Conservation (phyloP, 1,140 invertebrate species). For the Bombus confusus region DNA sequence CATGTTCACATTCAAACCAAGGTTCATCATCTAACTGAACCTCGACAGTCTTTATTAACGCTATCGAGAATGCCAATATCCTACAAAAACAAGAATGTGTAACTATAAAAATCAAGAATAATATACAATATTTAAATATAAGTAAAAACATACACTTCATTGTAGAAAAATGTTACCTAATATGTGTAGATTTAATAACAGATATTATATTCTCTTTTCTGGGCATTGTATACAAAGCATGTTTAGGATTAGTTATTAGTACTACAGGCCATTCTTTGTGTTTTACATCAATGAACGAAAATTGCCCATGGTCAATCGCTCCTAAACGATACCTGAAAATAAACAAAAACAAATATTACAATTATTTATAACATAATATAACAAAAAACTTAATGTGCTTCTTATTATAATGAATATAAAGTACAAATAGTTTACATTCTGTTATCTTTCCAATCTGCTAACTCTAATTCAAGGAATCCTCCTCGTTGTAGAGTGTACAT, state of each 20-base stretch:
- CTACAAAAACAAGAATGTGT: conserved; percentile 77
- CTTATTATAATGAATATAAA: neutral
- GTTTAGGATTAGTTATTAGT: conserved; percentile 95
- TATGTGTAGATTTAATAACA: conserved; percentile 89
- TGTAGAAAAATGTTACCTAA: conserved; percentile 83
- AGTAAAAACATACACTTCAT: neutral
- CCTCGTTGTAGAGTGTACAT: conserved; percentile 94
- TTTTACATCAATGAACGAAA: conserved; percentile 93
- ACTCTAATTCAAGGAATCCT: conserved; percentile 94
- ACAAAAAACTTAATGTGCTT: neutral
- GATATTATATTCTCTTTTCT: conserved; percentile 88
- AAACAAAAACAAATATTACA: neutral
- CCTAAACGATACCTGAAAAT: conserved; percentile 88
- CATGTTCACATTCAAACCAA: conserved; percentile 85
- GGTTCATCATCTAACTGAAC: conserved; percentile 86
- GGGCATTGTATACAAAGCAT: conserved; percentile 88
- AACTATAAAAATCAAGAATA: conserved; percentile 26
- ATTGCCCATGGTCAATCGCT: conserved; percentile 93
- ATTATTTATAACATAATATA: neutral
- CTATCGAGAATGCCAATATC: conserved; percentile 89
- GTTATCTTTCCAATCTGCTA: conserved; percentile 97
- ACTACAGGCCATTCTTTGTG: conserved; percentile 91
- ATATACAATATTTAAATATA: neutral
- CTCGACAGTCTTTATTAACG: conserved; percentile 84
- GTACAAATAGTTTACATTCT: conserved; percentile 86